These are phyloP conservation scores for Dynastes grantii DNA, from an alignment of 2,888 invertebrate species.

Conservation along the genomic window DNA sequence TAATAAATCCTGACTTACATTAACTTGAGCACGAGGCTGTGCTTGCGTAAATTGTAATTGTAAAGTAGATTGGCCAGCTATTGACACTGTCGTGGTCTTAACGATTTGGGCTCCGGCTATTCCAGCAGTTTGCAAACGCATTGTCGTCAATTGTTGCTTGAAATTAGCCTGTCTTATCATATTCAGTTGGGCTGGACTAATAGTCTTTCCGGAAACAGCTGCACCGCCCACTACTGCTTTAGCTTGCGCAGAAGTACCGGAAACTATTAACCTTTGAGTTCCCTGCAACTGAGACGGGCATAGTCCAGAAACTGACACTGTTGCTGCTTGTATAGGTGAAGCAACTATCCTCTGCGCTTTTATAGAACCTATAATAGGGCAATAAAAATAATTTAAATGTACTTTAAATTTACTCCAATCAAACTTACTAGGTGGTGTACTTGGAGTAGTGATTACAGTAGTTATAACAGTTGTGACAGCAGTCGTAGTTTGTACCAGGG, in stretches of 20 bases:
- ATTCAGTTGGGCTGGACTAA: conserved; percentile 75
- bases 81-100: conserved; percentile 66
- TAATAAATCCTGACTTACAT: conserved; percentile 31
- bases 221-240: conserved; percentile 63
- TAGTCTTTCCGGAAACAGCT: conserved; percentile 71
- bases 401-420: neutral
- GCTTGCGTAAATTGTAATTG: conserved; percentile 69
- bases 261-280: conserved; percentile 70
- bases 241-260: conserved; percentile 63
- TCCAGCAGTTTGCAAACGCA: conserved; percentile 65
- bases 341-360: conserved; percentile 67
- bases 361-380: conserved; percentile 60
- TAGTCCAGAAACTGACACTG: conserved; percentile 68
- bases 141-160: conserved; percentile 63
- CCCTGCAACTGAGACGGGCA: conserved; percentile 68
- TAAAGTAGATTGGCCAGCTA: conserved; percentile 62
- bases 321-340: conserved; percentile 67
- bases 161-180: conserved; percentile 75
- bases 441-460: conserved; percentile 67
- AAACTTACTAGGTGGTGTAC: conserved; percentile 64
- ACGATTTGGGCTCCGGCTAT: conserved; percentile 58
- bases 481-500: conserved; percentile 67
- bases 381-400: neutral
- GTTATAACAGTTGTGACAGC: conserved; percentile 67
- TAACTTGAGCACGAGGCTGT: conserved; percentile 57